Conservation (phyloP, 2,113 vertebrate species). For the Clarias magur region DNA sequence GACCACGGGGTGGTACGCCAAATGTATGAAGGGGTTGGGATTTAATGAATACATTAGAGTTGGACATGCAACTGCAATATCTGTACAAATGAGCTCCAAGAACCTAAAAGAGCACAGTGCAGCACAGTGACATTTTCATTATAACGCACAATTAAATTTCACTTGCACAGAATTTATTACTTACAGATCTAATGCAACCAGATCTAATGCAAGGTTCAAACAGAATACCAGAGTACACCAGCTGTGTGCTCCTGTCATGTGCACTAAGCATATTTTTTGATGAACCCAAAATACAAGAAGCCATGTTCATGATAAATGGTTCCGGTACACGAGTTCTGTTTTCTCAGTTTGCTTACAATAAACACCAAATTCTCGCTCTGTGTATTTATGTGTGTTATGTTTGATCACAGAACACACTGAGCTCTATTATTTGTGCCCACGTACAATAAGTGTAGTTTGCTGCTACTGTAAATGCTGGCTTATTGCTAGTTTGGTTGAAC, state of each 20-base stretch:
- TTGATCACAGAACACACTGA: not conserved
- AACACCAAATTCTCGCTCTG: not conserved
- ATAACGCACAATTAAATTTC: not conserved
- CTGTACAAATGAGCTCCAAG: not conserved
- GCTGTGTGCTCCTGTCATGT: not conserved
- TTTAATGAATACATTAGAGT: not conserved
- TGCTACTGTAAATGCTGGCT: not conserved
- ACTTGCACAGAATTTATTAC: not conserved
- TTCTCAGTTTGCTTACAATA: not conserved
- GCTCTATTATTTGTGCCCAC: not conserved
- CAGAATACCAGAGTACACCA: not conserved
- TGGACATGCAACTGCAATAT: not conserved
- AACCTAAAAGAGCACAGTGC: not conserved
- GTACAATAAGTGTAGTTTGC: not conserved
- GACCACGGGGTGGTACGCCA: not conserved
- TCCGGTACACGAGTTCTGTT: not conserved
- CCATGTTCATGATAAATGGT: not conserved
- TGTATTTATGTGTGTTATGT: not conserved
- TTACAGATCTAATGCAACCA: not conserved
- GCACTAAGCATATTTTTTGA: not conserved
- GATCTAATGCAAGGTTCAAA: not conserved
- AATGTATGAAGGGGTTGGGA: not conserved
- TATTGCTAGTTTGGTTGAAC: not conserved
- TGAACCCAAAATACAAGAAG: not conserved
- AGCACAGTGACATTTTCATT: not conserved